Conservation (phyloP, 1,140 invertebrate genomes). For the Lepidurus apus region DNA sequence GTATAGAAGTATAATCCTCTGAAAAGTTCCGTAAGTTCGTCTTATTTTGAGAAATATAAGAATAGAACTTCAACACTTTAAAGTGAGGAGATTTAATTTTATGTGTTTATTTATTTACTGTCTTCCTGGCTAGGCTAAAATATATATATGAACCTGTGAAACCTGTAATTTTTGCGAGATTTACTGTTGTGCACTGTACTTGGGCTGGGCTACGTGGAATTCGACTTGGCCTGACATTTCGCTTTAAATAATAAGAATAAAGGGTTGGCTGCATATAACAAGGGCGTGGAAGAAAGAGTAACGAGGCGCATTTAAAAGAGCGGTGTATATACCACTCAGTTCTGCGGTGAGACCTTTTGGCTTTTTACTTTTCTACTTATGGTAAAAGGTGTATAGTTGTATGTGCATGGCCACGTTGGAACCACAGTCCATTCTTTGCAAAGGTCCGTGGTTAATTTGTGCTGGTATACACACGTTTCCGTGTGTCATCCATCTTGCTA, state of each 20-base stretch:
- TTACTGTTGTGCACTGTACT: too few relatives aligned
- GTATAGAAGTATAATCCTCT: background rate
- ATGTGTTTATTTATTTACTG: too few relatives aligned
- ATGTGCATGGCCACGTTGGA: background rate
- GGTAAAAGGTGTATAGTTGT: background rate
- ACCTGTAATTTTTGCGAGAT: too few relatives aligned
- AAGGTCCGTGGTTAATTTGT: conserved; percentile 3
- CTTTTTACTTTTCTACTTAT: background rate
- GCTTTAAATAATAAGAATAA: background rate
- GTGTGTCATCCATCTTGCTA: conserved; percentile 18
- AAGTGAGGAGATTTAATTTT: too few relatives aligned
- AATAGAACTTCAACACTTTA: background rate
- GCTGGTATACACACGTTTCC: conserved; percentile 2
- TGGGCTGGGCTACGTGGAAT: too few relatives aligned
- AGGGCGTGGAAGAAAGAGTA: background rate
- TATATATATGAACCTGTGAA: too few relatives aligned
- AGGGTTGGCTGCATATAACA: background rate
- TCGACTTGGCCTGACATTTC: too few relatives aligned
- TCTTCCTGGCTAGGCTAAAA: too few relatives aligned
- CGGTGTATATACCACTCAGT: background rate
- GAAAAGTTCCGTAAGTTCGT: background rate
- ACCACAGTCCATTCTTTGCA: background rate
- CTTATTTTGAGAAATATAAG: background rate
- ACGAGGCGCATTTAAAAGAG: conserved; percentile 5
- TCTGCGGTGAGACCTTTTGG: conserved; percentile 6